Base-by-base conservation (phyloP, 2,797 vertebrate genomes). In the Poeciliopsis turneri region DNA sequence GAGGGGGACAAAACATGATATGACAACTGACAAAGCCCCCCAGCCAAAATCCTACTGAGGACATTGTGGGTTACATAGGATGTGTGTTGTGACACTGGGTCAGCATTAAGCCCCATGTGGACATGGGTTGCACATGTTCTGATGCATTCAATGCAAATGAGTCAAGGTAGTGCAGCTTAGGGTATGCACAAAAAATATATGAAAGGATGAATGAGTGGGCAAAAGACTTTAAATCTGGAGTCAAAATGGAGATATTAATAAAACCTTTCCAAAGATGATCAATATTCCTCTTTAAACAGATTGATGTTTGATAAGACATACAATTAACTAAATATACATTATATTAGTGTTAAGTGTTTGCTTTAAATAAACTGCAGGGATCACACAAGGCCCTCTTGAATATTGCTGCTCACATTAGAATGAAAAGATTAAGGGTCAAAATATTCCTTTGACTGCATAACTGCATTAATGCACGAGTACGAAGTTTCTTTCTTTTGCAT, bases 71-170 rank as follows among this genome's bases (percentile, higher is more conserved):
- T 69, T 79, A 61, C 74, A 73, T 68, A 28, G 36, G 72, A 43
- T 68, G 64, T 68, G 72, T 78, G 70, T 78, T 76, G 57, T 66
- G 84, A 49, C 74, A 61, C 72, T 46, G 75, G 79, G 76, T 86
- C 77, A 85, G 69, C 45, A 39, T n/a, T 39, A 78, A 70, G 73
- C 71, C 76, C 66, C 28, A 33, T 78, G 82, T 81, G 74, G 78
- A 81, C 73, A n/a, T 33, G 11, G 75, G 72, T 43, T 33, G 47
- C 64, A 77, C 80, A 77, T 53, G 61, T 78, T 79, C 64, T 78
- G 80, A 85, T 86, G 80, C 82, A 89, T 78, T 74, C 82, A 70
- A 90, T 79, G 78, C 80, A 86, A 86, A 87, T 87, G 41, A 86
- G 66, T 73, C 4, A 36, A 84, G 78, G 47, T 80, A 30, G 71